phyloP scores from a whole-genome alignment of 1,140 invertebrate species.

The Drosophila kikkawai region DNA sequence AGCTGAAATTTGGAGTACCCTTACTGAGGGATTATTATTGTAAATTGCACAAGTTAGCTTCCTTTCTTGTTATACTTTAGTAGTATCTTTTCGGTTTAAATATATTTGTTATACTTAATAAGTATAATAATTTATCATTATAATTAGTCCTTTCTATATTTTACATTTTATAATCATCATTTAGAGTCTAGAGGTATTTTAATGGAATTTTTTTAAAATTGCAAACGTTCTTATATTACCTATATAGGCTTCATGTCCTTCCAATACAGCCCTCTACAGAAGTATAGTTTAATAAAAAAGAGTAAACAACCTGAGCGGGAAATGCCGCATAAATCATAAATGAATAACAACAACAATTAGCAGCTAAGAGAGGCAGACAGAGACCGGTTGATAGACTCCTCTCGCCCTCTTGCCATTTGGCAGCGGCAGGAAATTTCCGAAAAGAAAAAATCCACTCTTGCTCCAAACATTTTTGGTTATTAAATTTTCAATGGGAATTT shows the following conservation, averaged over 20 bases:
- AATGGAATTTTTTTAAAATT: no score
- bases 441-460: slow-evolving; percentile 22
- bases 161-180: no score
- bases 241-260: not conserved
- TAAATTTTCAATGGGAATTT: slow-evolving; percentile 80
- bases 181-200: no score
- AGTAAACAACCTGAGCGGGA: slow-evolving; percentile 21
- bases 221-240: no score
- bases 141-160: no score
- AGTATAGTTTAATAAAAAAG: not conserved
- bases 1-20: not conserved
- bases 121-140: no score
- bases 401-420: slow-evolving; percentile 52
- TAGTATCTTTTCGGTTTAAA: no score
- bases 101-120: no score
- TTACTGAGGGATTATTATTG: not conserved
- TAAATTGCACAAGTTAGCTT: no score
- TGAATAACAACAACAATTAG: slow-evolving; percentile 75
- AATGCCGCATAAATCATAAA: slow-evolving; percentile 78
- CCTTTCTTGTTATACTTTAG: no score
- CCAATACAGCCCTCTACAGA: not conserved
- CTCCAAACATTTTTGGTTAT: slow-evolving; percentile 71
- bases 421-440: slow-evolving; percentile 33
- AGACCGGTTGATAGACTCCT: slow-evolving; percentile 28
- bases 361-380: slow-evolving; percentile 21